Evolutionary conservation across 1,140 invertebrate species (phyloP), one percentile per base, ranked within the genome.

Genomic region (Cecropterus lyciades): DNA sequence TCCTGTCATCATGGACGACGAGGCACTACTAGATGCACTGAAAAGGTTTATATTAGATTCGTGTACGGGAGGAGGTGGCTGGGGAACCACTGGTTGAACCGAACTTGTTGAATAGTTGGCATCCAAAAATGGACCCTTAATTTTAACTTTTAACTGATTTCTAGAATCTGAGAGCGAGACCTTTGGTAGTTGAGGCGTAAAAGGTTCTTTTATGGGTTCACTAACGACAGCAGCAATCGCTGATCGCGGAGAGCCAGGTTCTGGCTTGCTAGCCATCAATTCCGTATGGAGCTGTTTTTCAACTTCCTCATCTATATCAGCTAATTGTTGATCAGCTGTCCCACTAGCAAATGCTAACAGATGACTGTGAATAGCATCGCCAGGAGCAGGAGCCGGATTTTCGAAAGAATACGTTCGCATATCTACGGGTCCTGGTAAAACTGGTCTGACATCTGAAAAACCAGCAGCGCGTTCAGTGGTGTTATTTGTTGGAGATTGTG

Each of bases 61-160:
- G 55, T 93, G 87, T 15, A 89, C 88, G 14, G 93, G 92, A 11
- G 93, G 93, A 7, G 93, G 92, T 48, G 94, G 94, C 70, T 94
- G 94, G 15, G 93, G 93, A 11, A 90, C 92, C 0, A 92, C 91
- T 7, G 93, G 83, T 45, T 92, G 80, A 9, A 92, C 85, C 4
- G 90, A 89, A 59, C 90, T 89, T 1, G 94, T 89, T 0, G 95
- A 93, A 72, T 97, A 97, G 76, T 96, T 96, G 0, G 96, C 95
- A 75, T 96, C 95, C 51, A 96, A 85, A 77, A 97, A 96, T 0
- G 97, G 97, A 9, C 97, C 97, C 86, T 98, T 98, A 67, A 98
- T 98, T 87, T 98, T 98, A 0, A 98, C 95, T 84, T 98, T 98
- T 0, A 98, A 83, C 76, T 97, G 97, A 89, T 97, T 97, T 13